phyloP scores from a whole-genome alignment of 2,888 invertebrate species.

The Julus scanicus region DNA sequence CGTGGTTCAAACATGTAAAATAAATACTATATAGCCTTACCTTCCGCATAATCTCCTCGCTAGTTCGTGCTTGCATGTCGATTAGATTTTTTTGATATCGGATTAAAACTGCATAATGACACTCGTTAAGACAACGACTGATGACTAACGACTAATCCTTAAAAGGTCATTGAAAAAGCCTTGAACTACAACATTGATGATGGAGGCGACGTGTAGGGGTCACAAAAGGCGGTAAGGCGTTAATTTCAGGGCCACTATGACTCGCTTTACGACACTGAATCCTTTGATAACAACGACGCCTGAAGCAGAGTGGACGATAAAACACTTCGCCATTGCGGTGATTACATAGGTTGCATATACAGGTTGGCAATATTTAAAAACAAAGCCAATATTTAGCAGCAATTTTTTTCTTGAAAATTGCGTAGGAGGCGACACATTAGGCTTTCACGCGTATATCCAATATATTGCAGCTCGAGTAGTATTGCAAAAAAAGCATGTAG shows the following conservation, averaged over 20 bases:
- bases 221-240: conserved; percentile 9
- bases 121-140: background rate
- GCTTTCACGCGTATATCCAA: background rate
- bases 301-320: background rate
- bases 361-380: background rate
- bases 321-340: conserved; percentile 4
- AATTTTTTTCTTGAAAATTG: background rate
- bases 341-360: conserved; percentile 12
- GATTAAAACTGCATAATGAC: conserved; percentile 22
- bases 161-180: conserved; percentile 25
- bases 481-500: conserved; percentile 17
- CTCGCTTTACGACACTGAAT: conserved; percentile 17
- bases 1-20: too few species aligned
- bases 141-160: background rate
- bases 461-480: background rate
- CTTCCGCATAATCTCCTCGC: conserved; percentile 59
- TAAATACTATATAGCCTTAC: conserved; percentile 40
- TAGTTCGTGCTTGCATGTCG: conserved; percentile 58
- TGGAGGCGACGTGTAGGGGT: background rate
- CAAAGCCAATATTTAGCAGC: background rate
- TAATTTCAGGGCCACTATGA: background rate
- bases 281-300: background rate
- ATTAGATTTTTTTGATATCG: background rate
- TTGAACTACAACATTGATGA: conserved; percentile 14
- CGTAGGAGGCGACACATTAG: background rate